Base-by-base conservation (phyloP, 2,888 invertebrate species). In the Pyrrhia umbra region DNA sequence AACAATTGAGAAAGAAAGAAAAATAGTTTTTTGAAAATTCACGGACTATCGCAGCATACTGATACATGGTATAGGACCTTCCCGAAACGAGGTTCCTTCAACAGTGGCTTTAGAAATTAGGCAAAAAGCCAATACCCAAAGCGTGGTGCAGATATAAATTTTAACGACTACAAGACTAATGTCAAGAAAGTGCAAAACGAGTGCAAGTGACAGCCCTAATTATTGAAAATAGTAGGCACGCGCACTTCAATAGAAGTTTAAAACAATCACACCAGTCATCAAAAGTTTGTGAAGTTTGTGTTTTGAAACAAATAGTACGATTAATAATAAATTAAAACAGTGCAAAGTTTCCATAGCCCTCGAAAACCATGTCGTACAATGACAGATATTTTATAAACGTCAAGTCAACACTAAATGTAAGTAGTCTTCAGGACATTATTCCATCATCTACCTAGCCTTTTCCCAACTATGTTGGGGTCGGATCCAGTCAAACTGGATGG, bases 191-290 rank as follows among this genome's bases (percentile, higher is more conserved):
- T n/a, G 20, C 9, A 16, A n/a, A 25, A 15, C 25, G 8, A 40
- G 15, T 18, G 18, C 39, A 34, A 56, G 23, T 46, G 55, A 23
- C 45, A 66, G 25, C 39, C 66, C 57, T 66, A 20, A 6, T 15
- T 1, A 15, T 9, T 9, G 2, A 21, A 46, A 56, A 66, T 9
- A 46, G 2, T n/a, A 16, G 6, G 6, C 23, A 16, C 8, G 6
- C 23, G 20, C 10, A 23, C 43, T 39, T 39, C 43, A 25, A 21
- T 30, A 46, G 18, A 16, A 55, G 15, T 39, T 2, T 30, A 13
- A 30, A 46, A 65, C 56, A 46, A 46, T 30, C 45, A 23, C 8
- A n/a, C n/a, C n/a, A n/a, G n/a, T n/a, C n/a, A n/a, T n/a, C n/a
- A n/a, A n/a, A n/a, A n/a, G n/a, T n/a, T n/a, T n/a, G n/a, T n/a